A percentile compares a stretch with the other conserved stretches of the same genome.
These are phyloP conservation scores for Holacanthella duospinosa DNA, from an alignment of 2,888 invertebrate genomes.

Conservation along the genomic window DNA sequence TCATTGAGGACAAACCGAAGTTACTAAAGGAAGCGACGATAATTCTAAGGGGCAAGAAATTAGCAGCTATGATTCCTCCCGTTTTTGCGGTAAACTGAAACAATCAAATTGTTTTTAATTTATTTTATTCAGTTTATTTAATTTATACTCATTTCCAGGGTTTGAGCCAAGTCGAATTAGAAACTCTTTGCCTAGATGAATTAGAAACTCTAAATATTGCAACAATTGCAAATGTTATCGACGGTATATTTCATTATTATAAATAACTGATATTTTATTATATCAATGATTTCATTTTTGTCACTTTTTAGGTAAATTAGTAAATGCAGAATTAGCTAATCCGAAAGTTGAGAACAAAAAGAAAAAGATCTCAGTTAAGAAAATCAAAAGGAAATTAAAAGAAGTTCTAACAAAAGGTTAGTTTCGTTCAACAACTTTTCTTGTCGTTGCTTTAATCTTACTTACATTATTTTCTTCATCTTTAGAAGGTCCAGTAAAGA, in stretches of 20 bases:
- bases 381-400: conserved; percentile 2
- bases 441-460: neutral
- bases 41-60: conserved; percentile 1
- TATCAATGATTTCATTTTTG: no score
- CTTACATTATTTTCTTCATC: neutral
- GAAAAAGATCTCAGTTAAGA: neutral
- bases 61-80: conserved; percentile 7
- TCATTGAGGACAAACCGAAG: neutral
- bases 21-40: conserved; percentile 1
- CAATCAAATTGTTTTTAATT: neutral
- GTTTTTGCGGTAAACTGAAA: neutral
- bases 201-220: conserved; percentile 43
- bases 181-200: conserved; percentile 42
- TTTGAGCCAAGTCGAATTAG: no score
- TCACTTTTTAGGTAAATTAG: no score
- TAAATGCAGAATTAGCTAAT: neutral
- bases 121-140: neutral
- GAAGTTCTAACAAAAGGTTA: neutral
- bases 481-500: neutral
- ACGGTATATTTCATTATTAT: no score
- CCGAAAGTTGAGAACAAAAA: neutral
- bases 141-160: no score
- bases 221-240: conserved; percentile 40
- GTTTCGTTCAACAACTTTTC: no score
- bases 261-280: neutral